Percentiles rank a stretch among this genome's conserved stretches.
Evolutionary conservation across 2,888 invertebrate species (phyloP).

Genomic region (Brachyptera putata): DNA sequence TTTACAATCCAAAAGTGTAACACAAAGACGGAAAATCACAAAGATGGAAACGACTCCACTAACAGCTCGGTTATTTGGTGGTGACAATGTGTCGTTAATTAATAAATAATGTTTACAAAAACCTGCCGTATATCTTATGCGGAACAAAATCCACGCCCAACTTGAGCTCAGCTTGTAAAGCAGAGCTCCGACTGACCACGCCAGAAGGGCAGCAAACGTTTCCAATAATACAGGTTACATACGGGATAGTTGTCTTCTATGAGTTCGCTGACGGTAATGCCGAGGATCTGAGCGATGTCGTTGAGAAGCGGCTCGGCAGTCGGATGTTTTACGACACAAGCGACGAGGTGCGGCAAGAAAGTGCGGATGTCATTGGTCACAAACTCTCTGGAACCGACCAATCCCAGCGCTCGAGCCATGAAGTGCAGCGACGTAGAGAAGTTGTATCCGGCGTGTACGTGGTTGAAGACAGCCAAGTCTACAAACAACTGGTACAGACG

Average conservation of each 20-base stretch:
- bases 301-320: conserved; percentile 58
- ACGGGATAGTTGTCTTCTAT: conserved; percentile 27
- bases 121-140: too few species aligned
- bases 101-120: too few species aligned
- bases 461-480: conserved; percentile 57
- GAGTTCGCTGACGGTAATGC: conserved; percentile 49
- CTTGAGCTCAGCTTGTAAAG: too few species aligned
- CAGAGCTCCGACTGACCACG: too few species aligned
- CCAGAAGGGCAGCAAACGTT: too few species aligned
- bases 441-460: conserved; percentile 51
- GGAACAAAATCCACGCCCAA: too few species aligned
- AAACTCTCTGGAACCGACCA: conserved; percentile 63
- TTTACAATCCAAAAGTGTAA: too few species aligned
- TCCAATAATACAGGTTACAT: neutral
- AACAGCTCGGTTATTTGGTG: too few species aligned
- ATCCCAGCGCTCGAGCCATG: conserved; percentile 64
- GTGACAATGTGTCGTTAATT: too few species aligned
- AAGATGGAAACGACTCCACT: too few species aligned
- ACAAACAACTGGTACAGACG: conserved; percentile 48
- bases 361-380: conserved; percentile 64
- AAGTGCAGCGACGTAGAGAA: conserved; percentile 57
- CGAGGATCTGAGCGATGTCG: conserved; percentile 57
- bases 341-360: conserved; percentile 60
- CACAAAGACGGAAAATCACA: too few species aligned
- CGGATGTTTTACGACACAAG: conserved; percentile 54